phyloP scores from a whole-genome alignment of 2,113 vertebrate species.

The Crotalus viridis region DNA sequence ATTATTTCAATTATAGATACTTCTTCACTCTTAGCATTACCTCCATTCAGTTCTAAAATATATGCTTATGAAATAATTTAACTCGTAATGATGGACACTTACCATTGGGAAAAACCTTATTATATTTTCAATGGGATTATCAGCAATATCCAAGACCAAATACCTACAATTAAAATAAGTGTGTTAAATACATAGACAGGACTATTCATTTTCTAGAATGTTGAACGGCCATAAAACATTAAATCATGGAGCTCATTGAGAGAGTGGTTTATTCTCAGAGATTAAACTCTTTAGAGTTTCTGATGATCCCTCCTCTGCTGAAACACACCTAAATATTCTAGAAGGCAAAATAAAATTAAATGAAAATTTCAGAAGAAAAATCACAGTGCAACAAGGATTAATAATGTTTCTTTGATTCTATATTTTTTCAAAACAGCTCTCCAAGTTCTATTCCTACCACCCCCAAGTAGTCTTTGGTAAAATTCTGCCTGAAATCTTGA shows the following conservation, averaged over 20 bases:
- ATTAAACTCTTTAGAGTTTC: neutral
- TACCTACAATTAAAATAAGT: slow-evolving; percentile 78
- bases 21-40: neutral
- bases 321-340: neutral
- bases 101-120: slow-evolving; percentile 96
- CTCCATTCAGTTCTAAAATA: neutral
- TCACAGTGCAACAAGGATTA: neutral
- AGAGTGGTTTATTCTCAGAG: neutral
- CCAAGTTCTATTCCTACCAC: neutral
- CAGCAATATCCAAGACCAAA: slow-evolving; percentile 98
- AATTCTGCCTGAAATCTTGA: neutral
- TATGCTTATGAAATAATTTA: neutral
- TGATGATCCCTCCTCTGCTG: neutral
- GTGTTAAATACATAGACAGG: slow-evolving; percentile 38
- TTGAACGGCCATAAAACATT: neutral
- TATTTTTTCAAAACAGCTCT: neutral
- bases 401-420: neutral
- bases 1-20: neutral
- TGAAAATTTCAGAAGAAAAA: neutral
- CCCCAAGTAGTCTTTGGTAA: neutral
- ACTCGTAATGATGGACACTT: slow-evolving; percentile 59
- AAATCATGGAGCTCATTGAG: neutral
- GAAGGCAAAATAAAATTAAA: neutral
- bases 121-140: slow-evolving; percentile 98
- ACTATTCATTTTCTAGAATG: fast-evolving